Base-by-base conservation (phyloP, 2,113 vertebrate species). In the Microcebus lehilahytsara region DNA sequence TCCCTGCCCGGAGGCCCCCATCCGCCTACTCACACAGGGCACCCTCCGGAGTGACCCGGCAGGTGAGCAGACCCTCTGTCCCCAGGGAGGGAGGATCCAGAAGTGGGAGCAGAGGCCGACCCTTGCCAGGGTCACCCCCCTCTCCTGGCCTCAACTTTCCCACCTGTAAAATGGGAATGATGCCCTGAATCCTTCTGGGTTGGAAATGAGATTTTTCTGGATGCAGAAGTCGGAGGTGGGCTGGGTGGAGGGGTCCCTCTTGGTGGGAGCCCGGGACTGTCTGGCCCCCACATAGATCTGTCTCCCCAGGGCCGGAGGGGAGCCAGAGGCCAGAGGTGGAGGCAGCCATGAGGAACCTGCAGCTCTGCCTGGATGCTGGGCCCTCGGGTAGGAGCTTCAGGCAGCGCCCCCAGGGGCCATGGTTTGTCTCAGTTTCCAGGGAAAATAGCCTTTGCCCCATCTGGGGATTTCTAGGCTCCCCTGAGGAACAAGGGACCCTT, bases 281-380 rank as follows among this genome's bases (percentile, higher is more conserved):
- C 51, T 30, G n/a, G 4, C 17, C 56, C 53, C 69, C 42, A 6
- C 27, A 10, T 2, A 9, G 2, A 32, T 42, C 66, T 89, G n/a
- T 51, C 80, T 78, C 78, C 40, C 75, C 93, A 85, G 97, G 88
- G 11, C 49, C 69, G 1, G 19, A 62, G 32, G 62, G 67, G 17
- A 83, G 56, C 13, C 10, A 6, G 0, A 8, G 12, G 9, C 64
- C 10, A 11, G 98, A 98, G 7, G 96, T 99, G 6, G 99, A 99
- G 60, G 98, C 96, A 0, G 98, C 99, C 64, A 96, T 98, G 77
- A 98, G 98, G 60, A 98, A 98, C 25, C 98, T 99, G 27, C 97
- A 85, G 87, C 96, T 97, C 74, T 99, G 99, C 97, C 97, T 99
- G 97, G 97, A 98, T 3, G 71, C 95, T 19, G 99, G 99, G 97